Evolutionary conservation across 2,113 vertebrate genomes (phyloP), one percentile per base, ranked within the genome.

Genomic region (Apus apus): DNA sequence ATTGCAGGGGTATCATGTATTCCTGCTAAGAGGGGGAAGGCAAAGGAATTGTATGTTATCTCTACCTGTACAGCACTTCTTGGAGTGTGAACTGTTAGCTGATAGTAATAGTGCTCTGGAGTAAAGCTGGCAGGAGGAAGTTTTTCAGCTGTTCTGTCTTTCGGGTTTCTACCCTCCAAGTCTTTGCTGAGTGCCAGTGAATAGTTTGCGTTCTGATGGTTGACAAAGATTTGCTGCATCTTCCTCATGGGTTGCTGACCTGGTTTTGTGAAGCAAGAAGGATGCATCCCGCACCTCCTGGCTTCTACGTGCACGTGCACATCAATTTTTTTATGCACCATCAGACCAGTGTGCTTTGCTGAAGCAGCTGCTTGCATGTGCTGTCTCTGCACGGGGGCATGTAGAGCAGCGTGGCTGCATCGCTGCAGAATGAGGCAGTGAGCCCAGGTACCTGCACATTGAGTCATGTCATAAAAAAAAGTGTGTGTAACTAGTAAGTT

Each of bases 401-500:
- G 21, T 13, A 51, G 46, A 80, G 25, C 14, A 80, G 4, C 6
- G 16, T 0, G 2, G 9, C 32, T 71, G 43, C 32, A 50, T 62
- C 87, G 82, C 74, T 72, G 57, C 19, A 78, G 56, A 67, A 75
- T 27, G 19, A 64, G 27, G 16, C 25, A 30, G 18, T 21, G 29
- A 71, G 10, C 23, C 40, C 30, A 38, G 8, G 8, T 38, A 38
- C 10, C 38, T 38, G 10, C 38, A 38, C 38, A 10, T 38, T 38
- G 38, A 85, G 29, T 77, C 23, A 14, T 57, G 14, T 57, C 38
- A n/a, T n/a, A 50, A 58, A 82, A 90, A 84, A 89, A 60, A 54
- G 94, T 82, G 46, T 62, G 76, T 93, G 84, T 80, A 94, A 85
- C 71, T 66, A 68, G 81, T 85, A 94, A 77, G 30, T 64, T 64